Evolutionary conservation across 2,797 vertebrate species (phyloP), one percentile per base, ranked within the genome.

Genomic region (Sciurus carolinensis): DNA sequence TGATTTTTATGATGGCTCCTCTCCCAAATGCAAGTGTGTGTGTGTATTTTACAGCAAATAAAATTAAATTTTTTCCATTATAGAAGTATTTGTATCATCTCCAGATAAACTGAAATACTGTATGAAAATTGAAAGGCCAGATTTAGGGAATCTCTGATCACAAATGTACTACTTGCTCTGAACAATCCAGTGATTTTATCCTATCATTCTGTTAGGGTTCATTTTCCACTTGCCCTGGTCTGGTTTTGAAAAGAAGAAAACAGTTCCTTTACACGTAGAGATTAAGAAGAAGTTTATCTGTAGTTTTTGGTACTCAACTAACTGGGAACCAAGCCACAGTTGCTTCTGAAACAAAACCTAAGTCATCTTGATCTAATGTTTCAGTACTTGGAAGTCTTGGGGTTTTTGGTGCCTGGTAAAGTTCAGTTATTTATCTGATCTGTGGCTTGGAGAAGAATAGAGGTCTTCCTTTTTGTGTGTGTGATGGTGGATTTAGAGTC

Each of bases 191-290:
- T 52, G 77, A 47, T 30, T 42, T 85, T 54, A 64, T 66, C 75
- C 71, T 73, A 2, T 83, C 28, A 17, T 67, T 92, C 75, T 87
- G 5, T 73, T 81, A 30, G 71, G 17, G 28, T 67, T 87, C 17
- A 44, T 92, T 93, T 92, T 87, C 95, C 22, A 18, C 24, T 92
- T 87, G 87, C 59, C 14, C 7, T 47, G 91, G 39, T 93, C 77
- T 85, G 59, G 50, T 95, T 96, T 96, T 82, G 42, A 81, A 94
- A 85, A 96, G 87, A 89, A 89, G 66, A 85, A 95, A 95, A 96
- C 4, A 7, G 76, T 82, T 89, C 72, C 62, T 97, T 91, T 90
- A 73, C 1, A 57, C 44, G 77, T 12, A 90, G 87, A 95, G 75
- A 81, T 91, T 76, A 82, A 88, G 77, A 89, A 71, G 44, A 89